A percentile compares a stretch with the other conserved stretches of the same genome.
Evolutionary conservation across 2,888 invertebrate genomes (phyloP).

Genomic region (Nesidiocoris tenuis): DNA sequence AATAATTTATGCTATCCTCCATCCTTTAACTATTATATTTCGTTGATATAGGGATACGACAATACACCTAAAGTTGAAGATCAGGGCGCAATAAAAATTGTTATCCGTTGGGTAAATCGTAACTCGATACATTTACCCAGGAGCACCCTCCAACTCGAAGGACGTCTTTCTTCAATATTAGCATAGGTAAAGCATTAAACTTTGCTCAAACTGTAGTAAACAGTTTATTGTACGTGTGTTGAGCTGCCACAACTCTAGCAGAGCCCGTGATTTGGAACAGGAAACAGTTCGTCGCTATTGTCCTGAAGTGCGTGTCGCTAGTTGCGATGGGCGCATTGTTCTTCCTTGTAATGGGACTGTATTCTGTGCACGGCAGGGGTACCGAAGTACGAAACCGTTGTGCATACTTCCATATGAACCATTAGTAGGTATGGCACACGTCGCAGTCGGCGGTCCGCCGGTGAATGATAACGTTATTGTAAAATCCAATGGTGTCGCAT

Average conservation of each 20-base stretch:
- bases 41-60: too few species aligned
- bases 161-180: too few species aligned
- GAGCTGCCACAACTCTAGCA: neutral
- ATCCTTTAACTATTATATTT: too few species aligned
- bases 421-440: neutral
- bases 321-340: neutral
- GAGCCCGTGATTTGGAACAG: neutral
- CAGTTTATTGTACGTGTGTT: neutral
- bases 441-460: neutral
- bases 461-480: neutral
- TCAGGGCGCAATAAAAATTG: too few species aligned
- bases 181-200: too few species aligned
- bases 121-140: too few species aligned
- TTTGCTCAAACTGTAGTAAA: too few species aligned
- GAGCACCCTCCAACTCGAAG: too few species aligned
- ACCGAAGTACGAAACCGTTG: neutral
- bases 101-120: too few species aligned
- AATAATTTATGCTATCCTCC: too few species aligned
- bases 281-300: neutral
- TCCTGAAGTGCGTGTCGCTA: neutral
- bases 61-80: too few species aligned
- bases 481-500: neutral
- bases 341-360: conserved; percentile 15
- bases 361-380: conserved; percentile 24
- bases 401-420: neutral